Base-by-base conservation (phyloP, 2,888 invertebrate species). In the Acrobeloides nanus region DNA sequence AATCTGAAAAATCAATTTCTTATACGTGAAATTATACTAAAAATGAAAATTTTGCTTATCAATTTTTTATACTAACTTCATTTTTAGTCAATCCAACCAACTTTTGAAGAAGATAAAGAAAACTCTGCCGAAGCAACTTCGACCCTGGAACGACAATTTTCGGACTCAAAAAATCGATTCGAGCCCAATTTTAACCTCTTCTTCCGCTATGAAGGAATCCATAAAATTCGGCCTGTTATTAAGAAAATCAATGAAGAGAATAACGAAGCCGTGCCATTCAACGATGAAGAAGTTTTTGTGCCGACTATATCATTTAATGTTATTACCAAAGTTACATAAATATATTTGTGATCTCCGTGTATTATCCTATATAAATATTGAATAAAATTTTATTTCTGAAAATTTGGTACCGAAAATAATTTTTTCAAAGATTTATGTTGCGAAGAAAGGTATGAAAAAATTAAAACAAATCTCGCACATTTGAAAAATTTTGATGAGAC, bases 201-300 rank as follows among this genome's bases (percentile, higher is more conserved):
- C 24, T 72, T 70, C 52, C 59, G 62, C 21, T 62, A 55, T 32
- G 71, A 70, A 43, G 70, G 70, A 15, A 59, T 57, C 18, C 62
- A 54, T 51, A 63, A 63, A 51, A 41, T 59, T 20, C 48, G 45
- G 20, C 60, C 60, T 5, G 31, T 53, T 7, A 38, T 57, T 26
- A 29, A 33, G n/a, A 32, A 38, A 25, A 21, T 39, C 10, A 34
- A 27, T 12, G 18, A 38, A 10, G 17, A 10, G 24, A 39, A 34
- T 21, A 27, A 42, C 4, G 35, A 24, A 33, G 42, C 35, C 17
- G 38, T 33, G 23, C 35, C 23, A 17, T 45, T 44, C 18, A 40
- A 26, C 15, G 60, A 59, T 20, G 59, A 57, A 18, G 59, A 59
- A 26, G 37, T 64, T 27, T 64, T 59, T 37, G 44, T 57, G 26